These are phyloP conservation scores for Parasteatoda tepidariorum DNA, from an alignment of 1,140 invertebrate species.

Conservation along the genomic window DNA sequence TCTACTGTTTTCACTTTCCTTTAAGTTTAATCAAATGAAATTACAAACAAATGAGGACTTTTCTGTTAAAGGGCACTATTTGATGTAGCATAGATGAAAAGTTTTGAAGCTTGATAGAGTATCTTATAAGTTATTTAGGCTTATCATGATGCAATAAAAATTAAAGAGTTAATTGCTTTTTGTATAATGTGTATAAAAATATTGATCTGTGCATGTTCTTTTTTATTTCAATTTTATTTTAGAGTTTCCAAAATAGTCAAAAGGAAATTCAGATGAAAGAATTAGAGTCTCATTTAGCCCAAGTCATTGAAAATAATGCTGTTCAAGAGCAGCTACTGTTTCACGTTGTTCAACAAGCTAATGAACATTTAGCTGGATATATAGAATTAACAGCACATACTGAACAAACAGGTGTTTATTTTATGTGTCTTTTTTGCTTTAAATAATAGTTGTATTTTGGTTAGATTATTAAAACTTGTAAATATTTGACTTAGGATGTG, in stretches of 20 bases:
- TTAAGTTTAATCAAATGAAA: too few species aligned
- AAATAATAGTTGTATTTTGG: not conserved
- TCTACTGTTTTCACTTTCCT: too few species aligned
- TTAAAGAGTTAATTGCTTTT: too few species aligned
- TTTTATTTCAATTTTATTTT: conserved; percentile 8
- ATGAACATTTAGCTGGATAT: conserved; percentile 48
- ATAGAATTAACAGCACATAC: conserved; percentile 17
- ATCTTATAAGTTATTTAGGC: too few species aligned
- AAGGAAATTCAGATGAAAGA: conserved; percentile 80
- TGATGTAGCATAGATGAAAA: too few species aligned
- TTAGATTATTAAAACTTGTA: not conserved
- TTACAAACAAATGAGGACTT: too few species aligned
- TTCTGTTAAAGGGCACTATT: too few species aligned
- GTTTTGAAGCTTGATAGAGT: too few species aligned
- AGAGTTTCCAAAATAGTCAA: conserved; percentile 81
- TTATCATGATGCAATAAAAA: too few species aligned
- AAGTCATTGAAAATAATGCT: conserved; percentile 80
- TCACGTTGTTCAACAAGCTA: conserved; percentile 56
- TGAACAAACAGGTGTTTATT: conserved; percentile 19
- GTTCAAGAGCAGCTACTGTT: conserved; percentile 84
- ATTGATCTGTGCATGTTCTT: not conserved
- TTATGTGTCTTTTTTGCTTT: not conserved
- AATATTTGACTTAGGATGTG: too few species aligned
- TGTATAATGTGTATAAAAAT: too few species aligned
- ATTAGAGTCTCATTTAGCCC: conserved; percentile 79